A percentile compares a stretch with the other conserved stretches of the same genome.
These are phyloP conservation scores for Lycocorax pyrrhopterus DNA, from an alignment of 2,113 vertebrate genomes.

Conservation along the genomic window DNA sequence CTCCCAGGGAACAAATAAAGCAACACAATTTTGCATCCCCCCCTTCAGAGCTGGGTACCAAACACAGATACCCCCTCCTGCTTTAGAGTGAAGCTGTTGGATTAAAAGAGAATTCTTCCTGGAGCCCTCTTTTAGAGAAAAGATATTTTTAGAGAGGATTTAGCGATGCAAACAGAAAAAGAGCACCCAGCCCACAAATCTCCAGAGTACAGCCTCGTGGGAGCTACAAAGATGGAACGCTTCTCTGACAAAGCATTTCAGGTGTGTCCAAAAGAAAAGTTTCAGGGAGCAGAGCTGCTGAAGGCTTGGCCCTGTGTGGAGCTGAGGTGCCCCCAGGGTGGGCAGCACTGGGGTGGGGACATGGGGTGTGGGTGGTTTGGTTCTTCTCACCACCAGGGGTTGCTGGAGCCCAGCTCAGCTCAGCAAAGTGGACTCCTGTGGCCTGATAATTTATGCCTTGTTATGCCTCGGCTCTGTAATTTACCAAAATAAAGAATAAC, in stretches of 20 bases:
- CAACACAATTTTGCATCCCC: background rate
- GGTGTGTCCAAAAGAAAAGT: background rate
- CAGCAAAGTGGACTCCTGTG: background rate
- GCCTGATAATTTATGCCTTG: slow-evolving; percentile 18
- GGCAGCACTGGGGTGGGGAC: background rate
- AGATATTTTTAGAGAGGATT: background rate
- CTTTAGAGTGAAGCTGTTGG: background rate
- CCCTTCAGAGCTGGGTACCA: background rate
- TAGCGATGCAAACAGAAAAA: background rate
- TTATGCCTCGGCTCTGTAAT: background rate
- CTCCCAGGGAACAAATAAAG: background rate
- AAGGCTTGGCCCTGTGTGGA: background rate
- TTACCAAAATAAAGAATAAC: slow-evolving; percentile 18
- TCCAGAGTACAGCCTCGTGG: rapidly evolving
- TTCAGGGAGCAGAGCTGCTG: background rate
- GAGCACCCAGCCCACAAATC: background rate
- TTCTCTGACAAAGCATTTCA: background rate
- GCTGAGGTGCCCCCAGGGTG: background rate
- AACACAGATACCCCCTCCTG: background rate
- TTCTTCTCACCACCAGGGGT: background rate
- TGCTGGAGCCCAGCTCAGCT: background rate
- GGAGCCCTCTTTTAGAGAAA: background rate
- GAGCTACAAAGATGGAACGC: background rate
- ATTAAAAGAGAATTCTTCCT: background rate
- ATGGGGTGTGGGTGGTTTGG: background rate